These are phyloP conservation scores for Ranitomeya imitator DNA, from an alignment of 2,113 vertebrate species.

Conservation along the genomic window DNA sequence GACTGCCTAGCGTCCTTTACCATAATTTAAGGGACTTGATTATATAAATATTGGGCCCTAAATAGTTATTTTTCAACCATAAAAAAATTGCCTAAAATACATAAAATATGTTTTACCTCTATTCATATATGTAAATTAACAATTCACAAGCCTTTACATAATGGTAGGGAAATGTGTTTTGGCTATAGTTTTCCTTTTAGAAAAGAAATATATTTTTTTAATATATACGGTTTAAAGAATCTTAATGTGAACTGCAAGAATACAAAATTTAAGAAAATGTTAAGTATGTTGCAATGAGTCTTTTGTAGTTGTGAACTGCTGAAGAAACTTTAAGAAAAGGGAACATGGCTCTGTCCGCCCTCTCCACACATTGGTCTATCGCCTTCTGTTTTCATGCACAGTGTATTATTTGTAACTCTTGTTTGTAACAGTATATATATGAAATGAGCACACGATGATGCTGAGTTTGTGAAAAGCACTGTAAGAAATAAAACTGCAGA, in stretches of 20 bases:
- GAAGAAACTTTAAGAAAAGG: constrained; percentile 20
- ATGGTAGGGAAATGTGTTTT: not conserved
- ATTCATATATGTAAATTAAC: too few species aligned
- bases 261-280: not conserved
- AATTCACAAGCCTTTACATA: not conserved
- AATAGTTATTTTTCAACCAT: not conserved
- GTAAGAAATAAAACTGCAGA: constrained; percentile 27
- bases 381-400: not conserved
- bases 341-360: constrained; percentile 17
- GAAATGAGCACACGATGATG: not conserved
- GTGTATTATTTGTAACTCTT: not conserved
- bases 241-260: constrained; percentile 10
- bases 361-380: not conserved
- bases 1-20: too few species aligned
- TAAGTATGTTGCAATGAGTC: not conserved
- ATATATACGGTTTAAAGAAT: not conserved
- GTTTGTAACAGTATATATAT: constrained; percentile 4
- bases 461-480: constrained; percentile 15
- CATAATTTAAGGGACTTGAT: too few species aligned
- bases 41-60: not conserved
- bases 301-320: constrained; percentile 1
- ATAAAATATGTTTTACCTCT: not conserved
- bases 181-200: not conserved
- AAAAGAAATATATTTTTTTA: not conserved
- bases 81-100: not conserved